These are phyloP conservation scores for Tetropium fuscum DNA, from an alignment of 2,888 invertebrate genomes.

Conservation along the genomic window DNA sequence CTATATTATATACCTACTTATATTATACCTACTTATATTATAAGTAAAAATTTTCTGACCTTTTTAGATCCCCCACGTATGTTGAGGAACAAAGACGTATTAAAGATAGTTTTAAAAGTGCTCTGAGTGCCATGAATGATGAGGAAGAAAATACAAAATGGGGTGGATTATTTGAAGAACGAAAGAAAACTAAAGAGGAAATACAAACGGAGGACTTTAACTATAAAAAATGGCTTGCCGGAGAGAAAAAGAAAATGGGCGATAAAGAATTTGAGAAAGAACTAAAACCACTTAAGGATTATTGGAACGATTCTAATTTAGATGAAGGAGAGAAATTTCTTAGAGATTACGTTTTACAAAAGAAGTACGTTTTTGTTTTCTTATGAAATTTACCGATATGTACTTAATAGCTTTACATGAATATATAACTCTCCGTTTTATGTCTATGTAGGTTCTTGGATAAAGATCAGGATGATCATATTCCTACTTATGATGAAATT, in stretches of 20 bases:
- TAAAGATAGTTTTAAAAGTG: constrained; percentile 73
- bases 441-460: constrained; percentile 65
- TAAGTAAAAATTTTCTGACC: constrained; percentile 7
- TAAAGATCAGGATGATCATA: constrained; percentile 65
- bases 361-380: constrained; percentile 72
- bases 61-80: constrained; percentile 68
- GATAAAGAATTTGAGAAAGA: constrained; percentile 72
- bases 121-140: constrained; percentile 66
- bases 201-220: constrained; percentile 69
- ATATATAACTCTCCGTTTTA: too few relatives aligned
- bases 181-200: constrained; percentile 69
- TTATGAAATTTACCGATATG: too few relatives aligned
- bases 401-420: too few relatives aligned
- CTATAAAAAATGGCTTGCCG: constrained; percentile 85
- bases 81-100: constrained; percentile 76
- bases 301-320: constrained; percentile 87
- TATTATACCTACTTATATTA: too few relatives aligned
- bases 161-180: constrained; percentile 70
- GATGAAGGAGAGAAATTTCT: constrained; percentile 90
- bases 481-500: constrained; percentile 76
- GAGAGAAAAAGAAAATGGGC: constrained; percentile 73
- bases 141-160: constrained; percentile 68
- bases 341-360: constrained; percentile 91
- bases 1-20: too few relatives aligned
- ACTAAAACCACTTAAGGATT: constrained; percentile 81